These are phyloP conservation scores for Otolemur garnettii DNA, from an alignment of 2,113 vertebrate species.

Conservation along the genomic window DNA sequence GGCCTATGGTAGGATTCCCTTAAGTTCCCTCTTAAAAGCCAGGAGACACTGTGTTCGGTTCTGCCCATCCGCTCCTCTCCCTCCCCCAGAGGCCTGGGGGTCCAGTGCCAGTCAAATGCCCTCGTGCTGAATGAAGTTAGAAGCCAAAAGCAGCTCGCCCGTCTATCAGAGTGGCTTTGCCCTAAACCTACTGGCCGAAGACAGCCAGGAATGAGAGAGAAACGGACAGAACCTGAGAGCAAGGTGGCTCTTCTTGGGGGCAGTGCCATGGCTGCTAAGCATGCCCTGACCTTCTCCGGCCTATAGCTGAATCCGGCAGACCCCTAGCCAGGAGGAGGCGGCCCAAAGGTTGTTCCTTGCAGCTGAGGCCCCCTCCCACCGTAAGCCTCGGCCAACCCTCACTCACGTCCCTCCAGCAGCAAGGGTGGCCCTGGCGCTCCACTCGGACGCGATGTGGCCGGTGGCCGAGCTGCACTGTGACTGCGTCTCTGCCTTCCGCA, in stretches of 20 bases:
- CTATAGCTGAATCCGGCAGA: not conserved
- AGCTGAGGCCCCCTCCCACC: not conserved
- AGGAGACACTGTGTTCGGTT: not conserved
- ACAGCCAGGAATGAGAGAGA: not conserved
- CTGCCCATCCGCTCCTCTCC: not conserved
- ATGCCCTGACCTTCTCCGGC: not conserved
- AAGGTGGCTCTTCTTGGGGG: not conserved
- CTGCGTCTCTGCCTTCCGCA: not conserved
- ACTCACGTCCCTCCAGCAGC: not conserved
- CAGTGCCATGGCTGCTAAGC: not conserved
- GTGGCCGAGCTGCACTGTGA: not conserved
- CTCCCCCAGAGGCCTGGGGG: not conserved
- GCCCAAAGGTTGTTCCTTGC: not conserved
- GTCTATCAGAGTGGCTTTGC: not conserved
- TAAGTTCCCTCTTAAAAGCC: not conserved
- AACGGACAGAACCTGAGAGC: not conserved
- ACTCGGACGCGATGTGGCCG: accelerated
- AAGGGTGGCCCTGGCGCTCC: not conserved
- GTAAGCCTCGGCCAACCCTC: not conserved
- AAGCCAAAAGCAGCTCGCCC: not conserved
- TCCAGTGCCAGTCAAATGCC: not conserved
- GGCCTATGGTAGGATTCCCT: not conserved
- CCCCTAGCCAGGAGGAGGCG: not conserved
- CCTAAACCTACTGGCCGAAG: not conserved
- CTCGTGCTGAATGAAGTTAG: not conserved